These are phyloP conservation scores for Eupithecia tripunctaria DNA, from an alignment of 2,888 invertebrate genomes.

Conservation along the genomic window DNA sequence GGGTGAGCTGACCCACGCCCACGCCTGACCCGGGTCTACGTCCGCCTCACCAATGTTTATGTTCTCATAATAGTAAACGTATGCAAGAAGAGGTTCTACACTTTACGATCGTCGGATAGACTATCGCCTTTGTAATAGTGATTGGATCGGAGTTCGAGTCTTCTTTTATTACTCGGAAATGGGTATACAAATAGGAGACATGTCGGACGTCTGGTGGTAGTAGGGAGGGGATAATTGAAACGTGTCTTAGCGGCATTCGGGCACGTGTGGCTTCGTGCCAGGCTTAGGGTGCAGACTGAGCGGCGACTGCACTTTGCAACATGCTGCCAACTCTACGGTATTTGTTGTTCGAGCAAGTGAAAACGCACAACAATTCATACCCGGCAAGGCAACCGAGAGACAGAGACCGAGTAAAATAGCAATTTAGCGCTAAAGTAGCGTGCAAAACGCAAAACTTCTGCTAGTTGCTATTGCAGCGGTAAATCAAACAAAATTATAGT, in stretches of 20 bases:
- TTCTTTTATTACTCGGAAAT: constrained; percentile 58
- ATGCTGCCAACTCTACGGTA: background rate
- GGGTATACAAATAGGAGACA: constrained; percentile 56
- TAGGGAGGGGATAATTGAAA: constrained; percentile 63
- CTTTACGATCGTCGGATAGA: constrained; percentile 64
- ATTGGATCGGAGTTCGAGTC: constrained; percentile 56
- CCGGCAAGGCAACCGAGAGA: no score
- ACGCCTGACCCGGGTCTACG: constrained; percentile 63
- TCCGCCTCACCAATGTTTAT: constrained; percentile 59
- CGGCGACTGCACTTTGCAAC: constrained; percentile 12
- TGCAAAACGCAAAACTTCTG: constrained; percentile 62
- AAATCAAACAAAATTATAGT: constrained; percentile 72
- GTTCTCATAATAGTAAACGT: constrained; percentile 63
- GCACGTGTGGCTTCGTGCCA: constrained; percentile 67
- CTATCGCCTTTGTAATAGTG: constrained; percentile 55
- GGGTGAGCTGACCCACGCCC: constrained; percentile 48
- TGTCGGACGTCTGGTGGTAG: constrained; percentile 37
- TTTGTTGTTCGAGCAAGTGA: background rate
- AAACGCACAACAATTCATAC: background rate
- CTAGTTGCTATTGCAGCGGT: constrained; percentile 59
- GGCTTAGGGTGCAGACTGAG: constrained; percentile 43
- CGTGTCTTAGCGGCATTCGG: constrained; percentile 55
- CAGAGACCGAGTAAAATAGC: constrained; percentile 45
- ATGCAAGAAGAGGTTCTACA: constrained; percentile 66
- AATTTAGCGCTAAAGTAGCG: constrained; percentile 66